Base-by-base conservation (phyloP, 2,888 invertebrate genomes). In the Bombylius major region DNA sequence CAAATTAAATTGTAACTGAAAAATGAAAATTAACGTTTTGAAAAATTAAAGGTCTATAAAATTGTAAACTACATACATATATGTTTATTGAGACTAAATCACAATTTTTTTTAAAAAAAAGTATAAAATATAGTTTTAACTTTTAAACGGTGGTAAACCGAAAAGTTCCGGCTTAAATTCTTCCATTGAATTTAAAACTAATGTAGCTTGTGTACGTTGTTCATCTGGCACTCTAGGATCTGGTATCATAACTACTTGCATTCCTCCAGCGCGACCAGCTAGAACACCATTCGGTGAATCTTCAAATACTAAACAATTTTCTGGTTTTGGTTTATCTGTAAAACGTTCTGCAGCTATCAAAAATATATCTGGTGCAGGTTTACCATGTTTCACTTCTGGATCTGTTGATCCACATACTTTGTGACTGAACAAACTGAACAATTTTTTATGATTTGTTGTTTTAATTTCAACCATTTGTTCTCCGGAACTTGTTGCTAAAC, bases 281-380 rank as follows among this genome's bases (percentile, higher is more conserved):
- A 80, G 78, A 0, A 93, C 90, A 1, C 96, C 95, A 71, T 91
- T 92, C 0, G 89, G 87, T 0, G 95, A 88, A 74, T 96, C 96
- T 76, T 96, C 96, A 69, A 94, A 90, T 5, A 92, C 93, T 59
- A 94, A 72, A 66, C 89, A 89, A 11, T 69, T 59, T 9, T 64
- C 76, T 8, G 84, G 79, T 8, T 76, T 68, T 11, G 87, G 86
- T 61, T 79, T 77, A 60, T 84, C 82, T 0, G 78, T 71, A 70
- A 94, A 94, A 60, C 91, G 76, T 1, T 76, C 71, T 0, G 89
- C 88, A 55, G 87, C 83, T 0, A 92, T 81, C 14, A 87, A 70
- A 68, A 91, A 96, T 62, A 90, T 87, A 69, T 94, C 93, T 0
- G 95, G 95, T 55, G 84, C 82, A 0, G 95, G 95, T 75, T 96